Base-by-base conservation (phyloP, 2,113 vertebrate species). In the Hippocampus abdominalis region DNA sequence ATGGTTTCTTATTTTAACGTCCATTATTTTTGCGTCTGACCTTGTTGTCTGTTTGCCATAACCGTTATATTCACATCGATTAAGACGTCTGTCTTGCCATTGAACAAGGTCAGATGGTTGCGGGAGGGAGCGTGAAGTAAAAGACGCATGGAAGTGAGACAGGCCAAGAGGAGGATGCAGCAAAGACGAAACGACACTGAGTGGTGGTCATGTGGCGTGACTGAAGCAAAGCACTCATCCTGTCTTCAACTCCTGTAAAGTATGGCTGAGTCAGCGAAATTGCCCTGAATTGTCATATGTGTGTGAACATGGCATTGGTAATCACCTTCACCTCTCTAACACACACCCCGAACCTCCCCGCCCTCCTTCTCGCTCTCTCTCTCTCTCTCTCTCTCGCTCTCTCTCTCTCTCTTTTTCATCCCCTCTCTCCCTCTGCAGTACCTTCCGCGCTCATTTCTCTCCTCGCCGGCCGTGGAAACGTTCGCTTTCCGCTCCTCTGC, bases 351-450 rank as follows among this genome's bases (percentile, higher is more conserved):
- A 65, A 42, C 64, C 21, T 57, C 53, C 44, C 68, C 73, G 69
- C 75, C 66, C 53, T 27, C 74, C 54, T 64, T 59, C 66, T 20
- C 67, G 64, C 68, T 42, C 68, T 21, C 44, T 63, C 61, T 44
- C 66, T 53, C 70, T 42, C 53, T 29, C 29, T 59, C 66, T 48
- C 62, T 66, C 61, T 66, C 70, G 36, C 53, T 40, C 69, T 66
- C 68, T 66, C 67, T 61, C 72, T 51, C 67, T 71, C 70, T 2
- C 72, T 66, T 64, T 39, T 74, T 73, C 71, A 56, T 63, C 69
- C 74, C 70, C 78, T 75, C 87, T 73, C 84, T 75, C 75, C 70
- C 84, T 84, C 87, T 88, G 88, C 88, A 90, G 88, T 87, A 81
- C 66, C 76, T 83, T 74, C 73, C 57, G 49, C 32, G 53, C 72